phyloP scores from a whole-genome alignment of 2,797 vertebrate species.

The Oceanodroma leucorhoa region DNA sequence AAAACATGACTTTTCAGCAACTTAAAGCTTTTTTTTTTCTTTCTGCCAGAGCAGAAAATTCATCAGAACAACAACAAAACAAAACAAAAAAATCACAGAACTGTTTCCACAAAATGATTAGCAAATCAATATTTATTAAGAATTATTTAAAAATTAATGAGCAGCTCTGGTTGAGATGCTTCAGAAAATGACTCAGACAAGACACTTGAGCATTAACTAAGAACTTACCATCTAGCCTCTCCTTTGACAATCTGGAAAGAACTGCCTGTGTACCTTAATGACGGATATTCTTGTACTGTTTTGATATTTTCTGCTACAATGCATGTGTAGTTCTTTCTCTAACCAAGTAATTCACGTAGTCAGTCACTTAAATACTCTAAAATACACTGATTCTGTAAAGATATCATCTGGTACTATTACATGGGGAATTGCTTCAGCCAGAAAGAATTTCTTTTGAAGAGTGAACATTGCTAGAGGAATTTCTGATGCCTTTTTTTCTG shows the following conservation, averaged over 20 bases:
- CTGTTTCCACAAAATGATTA: not conserved
- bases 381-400: not conserved
- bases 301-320: not conserved
- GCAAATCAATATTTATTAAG: constrained; percentile 5
- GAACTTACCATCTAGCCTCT: not conserved
- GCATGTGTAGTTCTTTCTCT: not conserved
- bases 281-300: not conserved
- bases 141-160: constrained; percentile 15
- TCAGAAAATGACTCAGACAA: not conserved
- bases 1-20: not conserved
- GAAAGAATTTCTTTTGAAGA: not conserved
- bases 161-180: not conserved
- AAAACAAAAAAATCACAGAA: not conserved
- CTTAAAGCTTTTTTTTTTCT: not conserved
- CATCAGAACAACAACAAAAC: not conserved
- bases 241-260: not conserved
- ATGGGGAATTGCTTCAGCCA: not conserved
- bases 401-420: not conserved
- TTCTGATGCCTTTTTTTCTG: not conserved
- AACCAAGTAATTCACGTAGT: not conserved
- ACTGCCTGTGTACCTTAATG: not conserved
- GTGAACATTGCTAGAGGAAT: not conserved
- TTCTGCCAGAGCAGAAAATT: not conserved
- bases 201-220: not conserved
- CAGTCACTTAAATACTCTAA: not conserved